Evolutionary conservation across 2,888 invertebrate genomes (phyloP), one percentile per base, ranked within the genome.

Genomic region (Habroteleia sp.): DNA sequence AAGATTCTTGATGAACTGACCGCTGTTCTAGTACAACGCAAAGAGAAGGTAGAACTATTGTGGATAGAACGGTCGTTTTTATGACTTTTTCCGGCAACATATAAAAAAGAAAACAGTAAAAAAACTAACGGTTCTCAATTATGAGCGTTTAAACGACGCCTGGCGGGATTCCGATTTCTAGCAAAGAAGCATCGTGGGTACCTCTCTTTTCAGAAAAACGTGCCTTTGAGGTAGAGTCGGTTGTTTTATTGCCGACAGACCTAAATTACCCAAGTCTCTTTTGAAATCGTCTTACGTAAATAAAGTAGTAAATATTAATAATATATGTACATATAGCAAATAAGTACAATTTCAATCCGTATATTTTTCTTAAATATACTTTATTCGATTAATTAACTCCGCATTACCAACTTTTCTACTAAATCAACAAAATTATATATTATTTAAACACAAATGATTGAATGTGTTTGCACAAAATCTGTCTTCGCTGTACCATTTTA

Each of bases 201-300:
- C 69, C 74, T 72, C 74, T 73, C 75, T 72, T 72, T 68, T 77
- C 27, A 75, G 82, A 81, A 80, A 83, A 83, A 87, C 86, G 86
- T 86, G 86, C 84, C 83, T 81, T 77, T 74, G 78, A 78, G 80
- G 75, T 82, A 78, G 77, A 83, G 80, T 81, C 79, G 81, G 77
- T 81, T 82, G 79, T 84, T 87, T 86, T 87, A 86, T 87, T 85
- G 81, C 84, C 79, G 77, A 60, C 80, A 76, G 79, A 79, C 78
- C 82, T 82, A 80, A 85, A 84, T 84, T 84, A 81, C 83, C 74
- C 77, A 81, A 77, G 66, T 75, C 77, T 33, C 69, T 69, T 50
- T 60, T 48, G 65, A 62, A 73, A 52, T 58, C 58, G 68, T 27
- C 44, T 72, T 62, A 68, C 66, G 54, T 14, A 35, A n/a, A n/a